phyloP scores from a whole-genome alignment of 92 coral and sea anemone species.

The Porites divaricata region DNA sequence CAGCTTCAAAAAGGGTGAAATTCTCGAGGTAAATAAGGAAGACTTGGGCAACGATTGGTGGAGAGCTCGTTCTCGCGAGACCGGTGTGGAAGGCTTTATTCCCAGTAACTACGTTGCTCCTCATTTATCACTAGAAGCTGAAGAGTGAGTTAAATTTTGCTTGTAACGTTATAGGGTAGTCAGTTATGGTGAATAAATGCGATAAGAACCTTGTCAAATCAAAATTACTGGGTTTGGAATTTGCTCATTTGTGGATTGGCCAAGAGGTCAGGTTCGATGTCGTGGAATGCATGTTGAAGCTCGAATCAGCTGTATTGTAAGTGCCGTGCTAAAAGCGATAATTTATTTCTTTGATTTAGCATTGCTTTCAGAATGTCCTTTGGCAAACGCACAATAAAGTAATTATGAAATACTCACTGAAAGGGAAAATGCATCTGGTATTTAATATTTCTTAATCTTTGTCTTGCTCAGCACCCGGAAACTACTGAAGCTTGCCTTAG shows the following conservation, averaged over 20 bases:
- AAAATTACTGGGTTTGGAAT: constrained; percentile 16
- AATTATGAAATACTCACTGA: background rate
- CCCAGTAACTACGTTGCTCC: constrained; percentile 98
- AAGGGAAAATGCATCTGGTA: background rate
- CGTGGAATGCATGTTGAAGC: constrained; percentile 15
- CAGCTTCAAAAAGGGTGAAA: constrained; percentile 93
- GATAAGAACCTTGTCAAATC: constrained; percentile 16
- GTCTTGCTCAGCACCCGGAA: constrained; percentile 29
- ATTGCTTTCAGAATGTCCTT: constrained; percentile 3
- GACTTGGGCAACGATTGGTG: constrained; percentile 94
- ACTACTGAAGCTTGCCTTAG: background rate
- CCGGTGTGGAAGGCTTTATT: constrained; percentile 83
- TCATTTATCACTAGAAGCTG: constrained; percentile 89
- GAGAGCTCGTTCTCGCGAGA: constrained; percentile 85
- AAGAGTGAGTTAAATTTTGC: constrained; percentile 79
- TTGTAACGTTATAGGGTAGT: background rate
- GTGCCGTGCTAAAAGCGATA: background rate
- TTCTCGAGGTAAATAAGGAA: constrained; percentile 87
- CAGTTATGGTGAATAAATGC: background rate
- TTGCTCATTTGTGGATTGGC: background rate
- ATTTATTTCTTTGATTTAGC: constrained; percentile 1
- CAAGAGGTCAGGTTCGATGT: background rate
- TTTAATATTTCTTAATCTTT: background rate
- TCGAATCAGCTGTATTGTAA: background rate
- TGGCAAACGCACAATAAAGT: background rate